Base-by-base conservation (phyloP, 1,140 invertebrate genomes). In the Acromyrmex charruanus region DNA sequence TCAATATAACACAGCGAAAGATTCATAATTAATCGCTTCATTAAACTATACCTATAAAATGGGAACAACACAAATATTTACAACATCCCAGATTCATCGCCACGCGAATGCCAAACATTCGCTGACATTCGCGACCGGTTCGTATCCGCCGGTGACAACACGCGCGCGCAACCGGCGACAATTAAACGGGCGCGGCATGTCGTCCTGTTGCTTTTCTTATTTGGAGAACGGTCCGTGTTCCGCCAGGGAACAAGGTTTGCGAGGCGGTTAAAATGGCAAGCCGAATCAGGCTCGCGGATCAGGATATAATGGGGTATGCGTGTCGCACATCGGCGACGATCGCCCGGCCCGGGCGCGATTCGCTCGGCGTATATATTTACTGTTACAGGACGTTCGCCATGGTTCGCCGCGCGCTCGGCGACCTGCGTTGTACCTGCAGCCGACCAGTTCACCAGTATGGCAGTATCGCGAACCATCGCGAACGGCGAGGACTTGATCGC, bases 61-160 rank as follows among this genome's bases (percentile, higher is more conserved):
- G 18, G 55, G 55, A 21, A 58, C 39, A 44, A n/a, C n/a, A 58
- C n/a, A 61, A 61, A 61, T 61, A 61, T 61, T 61, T 61, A 61
- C 21, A 25, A 5, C 58, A 61, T 61, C 58, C 9, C 10, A 9
- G 21, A 25, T 63, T 31, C 25, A 14, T 31, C 61, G 61, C 0
- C 28, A 21, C 21, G n/a, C 61, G 25, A 63, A 7, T 31, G 28
- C 61, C 28, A 63, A 63, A 61, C 25, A 61, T 61, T 28, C 59
- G 21, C 28, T 31, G 31, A 61, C 25, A 61, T 61, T 28, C 59
- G 21, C 55, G 55, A 21, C 55, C 21, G 12, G 21, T 25, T 14
- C 58, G 58, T 63, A 14, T 16, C 6, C 14, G 28, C 1, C 16
- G 61, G 28, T 3, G 61, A 63, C 61, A 63, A 31, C 28, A 63